A percentile compares a stretch with the other conserved stretches of the same genome.
Evolutionary conservation across 2,797 vertebrate species (phyloP).

Genomic region (Phataginus tricuspis): DNA sequence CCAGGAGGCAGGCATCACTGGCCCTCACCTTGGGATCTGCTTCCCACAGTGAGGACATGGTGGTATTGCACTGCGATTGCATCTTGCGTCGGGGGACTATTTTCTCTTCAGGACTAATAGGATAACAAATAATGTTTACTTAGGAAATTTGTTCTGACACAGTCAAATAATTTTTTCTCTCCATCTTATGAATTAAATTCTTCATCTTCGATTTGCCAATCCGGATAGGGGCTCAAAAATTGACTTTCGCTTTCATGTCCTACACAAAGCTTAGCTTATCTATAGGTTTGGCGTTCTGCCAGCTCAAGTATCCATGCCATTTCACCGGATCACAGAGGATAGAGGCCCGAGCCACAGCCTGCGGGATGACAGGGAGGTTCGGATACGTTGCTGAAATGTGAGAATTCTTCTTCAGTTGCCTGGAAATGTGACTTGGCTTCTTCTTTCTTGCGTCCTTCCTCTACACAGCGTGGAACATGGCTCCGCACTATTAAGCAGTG

Average conservation of each 20-base stretch:
- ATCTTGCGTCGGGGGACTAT: not conserved
- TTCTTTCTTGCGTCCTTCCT: slow-evolving; percentile 49
- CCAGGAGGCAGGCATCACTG: not conserved
- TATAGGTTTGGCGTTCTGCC: not conserved
- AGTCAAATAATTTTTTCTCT: slow-evolving; percentile 17
- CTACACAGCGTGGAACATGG: not conserved
- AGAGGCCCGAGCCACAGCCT: slow-evolving; percentile 16
- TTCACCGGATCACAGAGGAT: slow-evolving; percentile 13
- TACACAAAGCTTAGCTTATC: not conserved
- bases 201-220: not conserved
- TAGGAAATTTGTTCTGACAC: slow-evolving; percentile 31
- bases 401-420: slow-evolving; percentile 27
- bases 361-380: not conserved
- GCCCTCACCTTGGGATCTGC: not conserved
- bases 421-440: slow-evolving; percentile 18
- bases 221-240: not conserved
- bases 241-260: not conserved
- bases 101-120: not conserved
- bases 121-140: not conserved
- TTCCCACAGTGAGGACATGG: not conserved
- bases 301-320: not conserved
- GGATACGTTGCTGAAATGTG: not conserved
- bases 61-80: not conserved
- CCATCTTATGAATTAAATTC: not conserved
- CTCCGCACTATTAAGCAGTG: slow-evolving; percentile 34